phyloP scores from a whole-genome alignment of 92 coral and sea anemone genomes.

The Bergia puertoricense region DNA sequence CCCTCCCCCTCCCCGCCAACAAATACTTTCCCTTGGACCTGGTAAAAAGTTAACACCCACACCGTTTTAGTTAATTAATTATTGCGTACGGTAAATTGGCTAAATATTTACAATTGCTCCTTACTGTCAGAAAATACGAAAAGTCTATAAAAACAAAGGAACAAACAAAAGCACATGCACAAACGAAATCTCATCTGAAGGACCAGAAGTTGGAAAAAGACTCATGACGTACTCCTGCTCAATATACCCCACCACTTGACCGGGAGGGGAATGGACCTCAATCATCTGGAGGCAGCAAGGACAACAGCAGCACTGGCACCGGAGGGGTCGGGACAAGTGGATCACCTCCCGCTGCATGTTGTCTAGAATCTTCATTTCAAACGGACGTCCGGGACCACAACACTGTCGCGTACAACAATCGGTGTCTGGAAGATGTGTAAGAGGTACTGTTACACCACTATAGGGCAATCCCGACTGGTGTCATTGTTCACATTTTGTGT shows the following conservation, averaged over 20 bases:
- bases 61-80: too few relatives aligned
- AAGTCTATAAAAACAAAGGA: background rate
- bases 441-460: background rate
- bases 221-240: conserved; percentile 71
- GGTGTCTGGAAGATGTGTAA: conserved; percentile 55
- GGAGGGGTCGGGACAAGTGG: conserved; percentile 89
- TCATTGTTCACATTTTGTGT: too few relatives aligned
- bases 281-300: conserved; percentile 92
- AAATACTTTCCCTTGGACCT: too few relatives aligned
- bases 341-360: conserved; percentile 88
- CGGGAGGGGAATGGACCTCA: conserved; percentile 93
- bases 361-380: conserved; percentile 87
- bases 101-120: background rate
- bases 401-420: conserved; percentile 96
- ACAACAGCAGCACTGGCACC: conserved; percentile 88
- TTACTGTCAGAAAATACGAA: too few relatives aligned
- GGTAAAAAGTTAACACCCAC: too few relatives aligned
- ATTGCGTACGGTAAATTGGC: too few relatives aligned
- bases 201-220: background rate
- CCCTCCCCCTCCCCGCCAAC: too few relatives aligned
- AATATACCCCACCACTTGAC: conserved; percentile 86
- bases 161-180: background rate
- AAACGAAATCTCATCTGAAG: background rate
- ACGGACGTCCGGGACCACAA: conserved; percentile 97
- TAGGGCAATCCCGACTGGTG: too few relatives aligned